Percentiles rank a stretch among this genome's conserved stretches.
These are phyloP conservation scores for Procapra przewalskii DNA, from an alignment of 2,113 vertebrate species.

Conservation along the genomic window DNA sequence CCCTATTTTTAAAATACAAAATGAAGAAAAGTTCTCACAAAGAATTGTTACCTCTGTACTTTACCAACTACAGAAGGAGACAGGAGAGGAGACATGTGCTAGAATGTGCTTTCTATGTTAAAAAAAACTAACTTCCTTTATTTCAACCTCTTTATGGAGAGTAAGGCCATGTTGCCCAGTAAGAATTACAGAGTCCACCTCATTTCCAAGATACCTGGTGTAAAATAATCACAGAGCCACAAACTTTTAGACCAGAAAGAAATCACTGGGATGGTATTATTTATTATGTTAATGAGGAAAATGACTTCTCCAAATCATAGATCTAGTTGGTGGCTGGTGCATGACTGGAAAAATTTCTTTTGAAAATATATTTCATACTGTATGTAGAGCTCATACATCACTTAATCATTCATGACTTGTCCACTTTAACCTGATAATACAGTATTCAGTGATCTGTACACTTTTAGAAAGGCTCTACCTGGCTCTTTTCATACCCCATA, in stretches of 20 bases:
- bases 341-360: background rate
- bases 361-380: background rate
- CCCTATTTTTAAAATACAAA: background rate
- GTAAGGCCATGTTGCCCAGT: background rate
- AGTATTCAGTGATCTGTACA: background rate
- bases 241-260: background rate
- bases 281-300: background rate
- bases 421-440: background rate
- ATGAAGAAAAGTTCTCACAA: background rate
- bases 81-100: background rate
- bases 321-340: background rate
- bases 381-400: background rate
- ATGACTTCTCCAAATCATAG: background rate
- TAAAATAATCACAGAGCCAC: background rate
- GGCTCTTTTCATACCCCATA: background rate
- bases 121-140: background rate
- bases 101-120: background rate
- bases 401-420: background rate
- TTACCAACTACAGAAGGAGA: background rate
- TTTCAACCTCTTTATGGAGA: background rate
- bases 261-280: background rate
- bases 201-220: background rate
- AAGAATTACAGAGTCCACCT: background rate
- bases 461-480: background rate
- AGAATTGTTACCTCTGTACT: background rate